Percentiles rank a stretch among this genome's conserved stretches.
These are phyloP conservation scores for Protobothrops mucrosquamatus DNA, from an alignment of 2,113 vertebrate genomes.

Conservation along the genomic window DNA sequence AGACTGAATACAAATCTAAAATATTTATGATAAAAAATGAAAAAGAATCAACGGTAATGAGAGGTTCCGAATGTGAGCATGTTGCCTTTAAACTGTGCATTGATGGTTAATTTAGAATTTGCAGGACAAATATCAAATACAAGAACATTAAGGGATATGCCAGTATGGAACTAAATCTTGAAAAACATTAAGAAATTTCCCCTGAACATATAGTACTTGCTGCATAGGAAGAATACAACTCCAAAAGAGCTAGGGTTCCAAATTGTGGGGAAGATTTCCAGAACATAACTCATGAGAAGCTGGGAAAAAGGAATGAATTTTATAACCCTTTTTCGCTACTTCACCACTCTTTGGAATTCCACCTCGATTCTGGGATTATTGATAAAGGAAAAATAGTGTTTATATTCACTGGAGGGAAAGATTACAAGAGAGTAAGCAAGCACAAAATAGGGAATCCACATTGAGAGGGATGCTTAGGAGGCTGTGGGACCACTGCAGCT, in stretches of 20 bases:
- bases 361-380: background rate
- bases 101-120: background rate
- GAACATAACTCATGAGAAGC: background rate
- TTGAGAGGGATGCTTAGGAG: background rate
- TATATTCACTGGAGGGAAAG: background rate
- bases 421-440: background rate
- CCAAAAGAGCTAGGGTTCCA: background rate
- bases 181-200: background rate
- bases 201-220: background rate
- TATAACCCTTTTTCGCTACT: background rate
- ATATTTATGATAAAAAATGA: background rate
- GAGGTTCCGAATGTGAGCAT: background rate
- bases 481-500: background rate
- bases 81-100: background rate
- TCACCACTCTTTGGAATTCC: background rate
- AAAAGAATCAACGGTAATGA: background rate
- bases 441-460: background rate
- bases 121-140: background rate
- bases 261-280: background rate
- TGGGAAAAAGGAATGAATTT: background rate
- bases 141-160: background rate
- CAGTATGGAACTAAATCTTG: background rate
- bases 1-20: background rate
- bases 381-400: background rate
- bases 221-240: background rate